Evolutionary conservation across 2,113 vertebrate genomes (phyloP), one percentile per base, ranked within the genome.

Genomic region (Coracopsis vasa): DNA sequence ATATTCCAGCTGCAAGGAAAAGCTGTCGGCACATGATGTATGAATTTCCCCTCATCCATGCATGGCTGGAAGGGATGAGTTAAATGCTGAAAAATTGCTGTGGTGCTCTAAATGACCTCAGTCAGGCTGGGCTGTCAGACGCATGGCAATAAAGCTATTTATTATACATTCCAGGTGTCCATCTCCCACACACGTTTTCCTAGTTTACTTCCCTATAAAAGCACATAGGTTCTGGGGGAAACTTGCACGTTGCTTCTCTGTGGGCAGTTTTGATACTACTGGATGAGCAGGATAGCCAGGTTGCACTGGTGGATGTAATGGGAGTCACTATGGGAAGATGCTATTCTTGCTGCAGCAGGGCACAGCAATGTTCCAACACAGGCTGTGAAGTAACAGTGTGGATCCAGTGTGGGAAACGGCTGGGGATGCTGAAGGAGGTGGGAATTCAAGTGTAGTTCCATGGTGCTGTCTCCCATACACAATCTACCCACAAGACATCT

Each of bases 91-190:
- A 71, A 53, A 95, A 93, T 54, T 13, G 5, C 86, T 13, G 3
- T 54, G 92, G 53, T 3, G 29, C 80, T 48, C 42, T 10, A 81
- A 58, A 13, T 77, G 82, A 90, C 90, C 88, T 53, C 88, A 13
- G 3, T 66, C 85, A 80, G 58, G 24, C 71, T 17, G 51, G 71
- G 71, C 21, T 96, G 88, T 61, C 53, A 62, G 70, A n/a, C 10
- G 33, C 85, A n/a, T 0, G 1, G 90, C 11, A 21, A 42, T 8
- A 50, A 53, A 92, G 66, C 13, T 48, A 86, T 94, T 78, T 83
- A 51, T 93, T 86, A 65, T 29, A 48, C 37, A 23, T 65, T 77
- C 90, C 88, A 94, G 86, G 88, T 92, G 74, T 77, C 81, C 58
- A 16, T 69, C 62, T 88, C 78, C 45, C 12, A 8, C 35, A 33